Base-by-base conservation (phyloP, 2,888 invertebrate species). In the Scaptomyza parva region DNA sequence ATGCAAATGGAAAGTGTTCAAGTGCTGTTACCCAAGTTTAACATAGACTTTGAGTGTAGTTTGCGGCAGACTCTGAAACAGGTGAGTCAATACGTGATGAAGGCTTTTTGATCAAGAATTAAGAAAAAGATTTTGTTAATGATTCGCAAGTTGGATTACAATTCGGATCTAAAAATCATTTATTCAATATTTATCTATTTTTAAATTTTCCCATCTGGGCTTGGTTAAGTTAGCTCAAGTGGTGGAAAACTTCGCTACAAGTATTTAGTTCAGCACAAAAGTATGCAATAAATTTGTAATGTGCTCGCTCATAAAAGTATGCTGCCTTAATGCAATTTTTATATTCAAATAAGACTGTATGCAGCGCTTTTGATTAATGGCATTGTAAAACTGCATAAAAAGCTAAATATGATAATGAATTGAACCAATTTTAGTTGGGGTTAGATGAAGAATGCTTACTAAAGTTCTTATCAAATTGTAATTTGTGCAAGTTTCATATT, bases 11-110 rank as follows among this genome's bases (percentile, higher is more conserved):
- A 92, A 4, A 94, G 95, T 88, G 95, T 91, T 2, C 84, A 88
- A 60, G 93, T 97, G 17, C 92, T 93, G 22, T 82, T 97, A 54
- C 97, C 97, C 2, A 96, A 95, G 91, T 97, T 97, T 90, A 96
- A 95, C 91, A 94, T 97, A 47, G 96, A 97, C 91, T 94, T 94
- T n/a, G 94, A 94, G 59, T 94, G 95, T 17, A 92, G 95, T 60
- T 54, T 89, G 44, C 82, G 77, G 95, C 96, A 92, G 39, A 63
- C 74, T 0, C 53, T 90, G 3, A 78, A 85, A 26, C 73, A 88
- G 82, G 90, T 90, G 35, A 18, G 54, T 17, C 4, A 8, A 47
- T 0, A 22, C 11, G 9, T 12, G 12, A 9, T 41, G 1, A 22
- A 20, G n/a, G 9, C n/a, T 22, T 41, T 33, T 22, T 41, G 4